phyloP scores from a whole-genome alignment of 2,113 vertebrate species.

The Stegastes partitus region DNA sequence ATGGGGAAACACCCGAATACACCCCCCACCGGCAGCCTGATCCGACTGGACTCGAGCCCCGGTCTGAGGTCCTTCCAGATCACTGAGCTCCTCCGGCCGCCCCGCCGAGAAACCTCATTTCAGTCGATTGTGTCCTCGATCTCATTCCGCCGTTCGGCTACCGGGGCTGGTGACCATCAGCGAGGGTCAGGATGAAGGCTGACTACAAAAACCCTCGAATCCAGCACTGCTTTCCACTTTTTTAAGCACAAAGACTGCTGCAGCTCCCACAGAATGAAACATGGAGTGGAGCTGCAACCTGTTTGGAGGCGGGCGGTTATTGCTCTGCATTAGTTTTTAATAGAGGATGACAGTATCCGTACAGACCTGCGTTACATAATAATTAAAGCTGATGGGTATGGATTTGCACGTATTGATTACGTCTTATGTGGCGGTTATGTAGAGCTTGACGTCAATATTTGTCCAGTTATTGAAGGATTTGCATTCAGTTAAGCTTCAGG shows the following conservation, averaged over 20 bases:
- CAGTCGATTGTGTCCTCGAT: conserved; percentile 23
- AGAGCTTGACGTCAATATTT: no score
- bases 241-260: not conserved
- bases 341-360: not conserved
- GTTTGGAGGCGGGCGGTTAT: not conserved
- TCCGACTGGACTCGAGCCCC: conserved; percentile 5
- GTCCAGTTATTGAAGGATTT: no score
- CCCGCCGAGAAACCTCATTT: conserved; percentile 37
- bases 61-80: conserved; percentile 38
- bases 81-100: conserved; percentile 10
- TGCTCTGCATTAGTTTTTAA: not conserved
- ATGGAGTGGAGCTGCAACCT: not conserved
- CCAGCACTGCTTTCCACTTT: not conserved
- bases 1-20: not conserved
- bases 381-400: not conserved
- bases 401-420: no score
- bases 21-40: not conserved
- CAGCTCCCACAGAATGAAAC: not conserved
- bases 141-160: not conserved
- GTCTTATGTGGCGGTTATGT: no score
- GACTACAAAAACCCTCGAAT: not conserved
- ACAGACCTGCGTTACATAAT: not conserved
- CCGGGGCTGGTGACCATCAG: conserved; percentile 1
- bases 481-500: no score
- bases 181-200: conserved; percentile 7